Percentiles rank a stretch among this genome's conserved stretches.
Evolutionary conservation across 2,797 vertebrate species (phyloP).

Genomic region (Channa striata): DNA sequence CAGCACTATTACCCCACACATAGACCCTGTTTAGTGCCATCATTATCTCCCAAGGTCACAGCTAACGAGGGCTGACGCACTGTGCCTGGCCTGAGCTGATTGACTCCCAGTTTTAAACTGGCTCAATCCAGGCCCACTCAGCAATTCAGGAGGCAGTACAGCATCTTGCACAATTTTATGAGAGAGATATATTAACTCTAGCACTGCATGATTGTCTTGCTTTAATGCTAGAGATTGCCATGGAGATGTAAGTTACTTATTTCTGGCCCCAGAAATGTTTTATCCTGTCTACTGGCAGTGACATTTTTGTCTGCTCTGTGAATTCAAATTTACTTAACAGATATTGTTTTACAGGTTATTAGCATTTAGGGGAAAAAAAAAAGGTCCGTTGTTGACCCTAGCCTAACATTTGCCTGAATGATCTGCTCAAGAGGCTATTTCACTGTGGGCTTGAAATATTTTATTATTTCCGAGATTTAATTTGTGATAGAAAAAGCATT

Average conservation of each 20-base stretch:
- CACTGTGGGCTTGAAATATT: conserved; percentile 1
- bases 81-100: conserved; percentile 76
- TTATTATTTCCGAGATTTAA: conserved; percentile 34
- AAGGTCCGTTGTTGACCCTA: conserved; percentile 13
- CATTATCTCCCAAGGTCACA: conserved; percentile 87
- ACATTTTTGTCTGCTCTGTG: conserved; percentile 29
- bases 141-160: conserved; percentile 74
- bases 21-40: conserved; percentile 78
- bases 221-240: conserved; percentile 50
- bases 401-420: conserved; percentile 29
- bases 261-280: conserved; percentile 29
- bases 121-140: conserved; percentile 75
- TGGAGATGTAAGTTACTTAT: conserved; percentile 31
- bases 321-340: conserved; percentile 19
- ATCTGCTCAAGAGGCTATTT: conserved; percentile 7
- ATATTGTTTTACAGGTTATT: conserved; percentile 11
- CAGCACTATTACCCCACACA: conserved; percentile 73
- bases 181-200: conserved; percentile 62
- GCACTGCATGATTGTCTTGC: conserved; percentile 49
- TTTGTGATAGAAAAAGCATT: conserved; percentile 38
- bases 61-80: conserved; percentile 79
- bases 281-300: conserved; percentile 16
- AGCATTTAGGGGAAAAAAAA: neutral
- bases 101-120: conserved; percentile 78
- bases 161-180: conserved; percentile 70